Evolutionary conservation across 2,797 vertebrate genomes (phyloP).

Genomic region (Monodelphis domestica): DNA sequence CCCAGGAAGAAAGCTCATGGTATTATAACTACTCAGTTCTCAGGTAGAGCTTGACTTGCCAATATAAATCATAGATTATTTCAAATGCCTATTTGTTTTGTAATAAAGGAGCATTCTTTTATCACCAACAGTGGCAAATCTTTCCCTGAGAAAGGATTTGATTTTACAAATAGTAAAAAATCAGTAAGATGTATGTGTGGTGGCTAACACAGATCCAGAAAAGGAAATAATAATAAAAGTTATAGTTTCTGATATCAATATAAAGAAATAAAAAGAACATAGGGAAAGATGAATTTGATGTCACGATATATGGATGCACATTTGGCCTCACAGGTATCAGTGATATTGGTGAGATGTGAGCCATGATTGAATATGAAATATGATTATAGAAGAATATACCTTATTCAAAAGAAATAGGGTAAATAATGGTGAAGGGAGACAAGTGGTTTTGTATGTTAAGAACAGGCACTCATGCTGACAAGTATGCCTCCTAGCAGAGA

Average conservation of each 20-base stretch:
- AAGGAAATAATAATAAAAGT: neutral
- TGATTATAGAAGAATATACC: neutral
- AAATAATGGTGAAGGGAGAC: neutral
- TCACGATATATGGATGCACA: neutral
- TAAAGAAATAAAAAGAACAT: neutral
- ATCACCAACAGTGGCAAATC: neutral
- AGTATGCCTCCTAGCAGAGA: neutral
- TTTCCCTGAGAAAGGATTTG: neutral
- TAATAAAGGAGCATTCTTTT: neutral
- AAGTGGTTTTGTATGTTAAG: neutral
- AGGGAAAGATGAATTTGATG: neutral
- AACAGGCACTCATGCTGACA: neutral
- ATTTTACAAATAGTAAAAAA: neutral
- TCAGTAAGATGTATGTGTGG: neutral
- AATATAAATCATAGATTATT: neutral
- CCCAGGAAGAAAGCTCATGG: neutral
- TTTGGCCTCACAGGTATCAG: neutral
- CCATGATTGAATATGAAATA: neutral
- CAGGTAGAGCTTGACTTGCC: neutral
- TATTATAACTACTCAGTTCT: neutral
- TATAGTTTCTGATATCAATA: neutral
- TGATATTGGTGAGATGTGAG: neutral
- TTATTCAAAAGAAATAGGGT: neutral
- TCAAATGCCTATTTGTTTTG: neutral
- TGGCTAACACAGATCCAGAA: neutral